Evolutionary conservation across 2,113 vertebrate genomes (phyloP).

Genomic region (Narcine bancroftii): DNA sequence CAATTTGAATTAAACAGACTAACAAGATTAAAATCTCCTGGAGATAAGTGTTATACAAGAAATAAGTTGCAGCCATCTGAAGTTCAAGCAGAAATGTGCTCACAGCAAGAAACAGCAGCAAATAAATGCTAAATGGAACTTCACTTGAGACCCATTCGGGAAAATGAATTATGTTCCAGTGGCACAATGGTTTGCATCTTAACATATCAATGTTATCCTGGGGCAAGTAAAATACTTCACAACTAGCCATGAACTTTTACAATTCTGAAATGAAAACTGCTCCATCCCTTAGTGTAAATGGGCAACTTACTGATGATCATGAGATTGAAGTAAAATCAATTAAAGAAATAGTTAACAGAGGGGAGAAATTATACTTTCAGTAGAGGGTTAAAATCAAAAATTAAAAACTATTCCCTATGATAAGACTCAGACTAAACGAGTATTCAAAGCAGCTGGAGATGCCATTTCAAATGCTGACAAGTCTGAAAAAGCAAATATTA

Average conservation of each 20-base stretch:
- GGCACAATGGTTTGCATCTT: not conserved
- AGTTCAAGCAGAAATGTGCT: not conserved
- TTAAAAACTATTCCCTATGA: not conserved
- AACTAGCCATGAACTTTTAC: not conserved
- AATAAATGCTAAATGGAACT: not conserved
- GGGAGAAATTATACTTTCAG: not conserved
- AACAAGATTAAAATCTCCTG: not conserved
- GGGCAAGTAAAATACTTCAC: too few relatives aligned
- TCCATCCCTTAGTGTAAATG: not conserved
- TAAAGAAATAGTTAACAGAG: not conserved
- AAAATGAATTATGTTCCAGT: not conserved
- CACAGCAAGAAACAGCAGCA: not conserved
- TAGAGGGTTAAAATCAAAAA: not conserved
- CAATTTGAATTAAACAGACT: not conserved
- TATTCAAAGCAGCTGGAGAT: not conserved
- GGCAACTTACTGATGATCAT: not conserved
- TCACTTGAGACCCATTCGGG: not conserved
- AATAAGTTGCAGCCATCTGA: not conserved
- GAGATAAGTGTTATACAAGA: not conserved
- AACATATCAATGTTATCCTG: not conserved
- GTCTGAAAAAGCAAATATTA: not conserved
- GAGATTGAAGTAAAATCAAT: not conserved
- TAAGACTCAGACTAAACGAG: not conserved
- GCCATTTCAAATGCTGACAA: not conserved
- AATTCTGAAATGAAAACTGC: not conserved